These are phyloP conservation scores for Xanthorhoe designata DNA, from an alignment of 2,888 invertebrate species.

Conservation along the genomic window DNA sequence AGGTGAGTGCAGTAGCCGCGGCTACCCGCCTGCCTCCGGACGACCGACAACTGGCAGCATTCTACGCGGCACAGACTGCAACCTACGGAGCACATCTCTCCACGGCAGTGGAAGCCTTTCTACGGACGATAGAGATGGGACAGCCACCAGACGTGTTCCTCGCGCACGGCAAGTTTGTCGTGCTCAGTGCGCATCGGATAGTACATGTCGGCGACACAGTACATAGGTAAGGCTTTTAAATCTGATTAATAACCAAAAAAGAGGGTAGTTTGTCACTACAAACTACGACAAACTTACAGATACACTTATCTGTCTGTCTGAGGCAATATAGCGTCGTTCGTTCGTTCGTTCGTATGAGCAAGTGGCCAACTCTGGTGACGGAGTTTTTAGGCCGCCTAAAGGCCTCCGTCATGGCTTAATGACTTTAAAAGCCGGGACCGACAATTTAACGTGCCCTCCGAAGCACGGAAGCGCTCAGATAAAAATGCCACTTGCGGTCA, in stretches of 20 bases:
- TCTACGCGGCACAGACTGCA: constrained; percentile 94
- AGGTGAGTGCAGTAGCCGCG: constrained; percentile 82
- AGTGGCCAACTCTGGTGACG: too few relatives aligned
- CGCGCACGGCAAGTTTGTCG: constrained; percentile 97
- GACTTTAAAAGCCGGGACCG: too few relatives aligned
- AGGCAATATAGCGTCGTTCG: too few relatives aligned
- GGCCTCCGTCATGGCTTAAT: too few relatives aligned
- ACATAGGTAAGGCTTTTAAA: constrained; percentile 76
- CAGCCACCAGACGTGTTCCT: constrained; percentile 97
- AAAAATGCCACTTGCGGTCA: too few relatives aligned
- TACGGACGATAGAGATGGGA: constrained; percentile 95
- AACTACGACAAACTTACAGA: too few relatives aligned
- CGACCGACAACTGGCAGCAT: constrained; percentile 93
- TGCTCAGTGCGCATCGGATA: constrained; percentile 96
- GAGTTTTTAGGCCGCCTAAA: too few relatives aligned
- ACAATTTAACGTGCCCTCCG: too few relatives aligned
- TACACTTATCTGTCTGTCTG: too few relatives aligned
- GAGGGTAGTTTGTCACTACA: too few relatives aligned
- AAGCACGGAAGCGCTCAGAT: too few relatives aligned
- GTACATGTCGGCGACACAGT: constrained; percentile 98
- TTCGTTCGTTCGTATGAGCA: too few relatives aligned
- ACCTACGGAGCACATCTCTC: constrained; percentile 94
- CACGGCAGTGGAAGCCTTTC: constrained; percentile 96
- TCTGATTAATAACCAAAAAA: not conserved
- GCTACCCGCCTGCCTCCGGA: constrained; percentile 88